A percentile compares a stretch with the other conserved stretches of the same genome.
Conservation (phyloP, 2,113 vertebrate species). For the Tympanuchus pallidicinctus region DNA sequence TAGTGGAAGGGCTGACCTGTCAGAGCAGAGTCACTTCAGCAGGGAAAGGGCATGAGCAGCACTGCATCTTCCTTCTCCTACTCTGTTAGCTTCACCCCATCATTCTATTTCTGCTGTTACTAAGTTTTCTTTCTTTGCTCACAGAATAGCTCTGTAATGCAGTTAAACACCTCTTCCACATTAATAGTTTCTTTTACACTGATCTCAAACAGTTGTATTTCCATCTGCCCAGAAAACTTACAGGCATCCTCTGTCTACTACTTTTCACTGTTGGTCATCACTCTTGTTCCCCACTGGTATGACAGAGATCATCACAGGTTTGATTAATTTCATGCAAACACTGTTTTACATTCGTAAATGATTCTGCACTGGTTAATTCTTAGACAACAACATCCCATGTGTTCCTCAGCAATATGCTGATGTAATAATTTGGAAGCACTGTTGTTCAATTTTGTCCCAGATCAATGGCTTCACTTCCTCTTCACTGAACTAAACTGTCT, state of each 20-base stretch:
- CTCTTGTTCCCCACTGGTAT: conserved; percentile 99
- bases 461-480: too few species aligned
- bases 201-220: conserved; percentile 96
- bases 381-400: conserved; percentile 97
- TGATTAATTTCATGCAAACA: conserved; percentile 99
- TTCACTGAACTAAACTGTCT: too few species aligned
- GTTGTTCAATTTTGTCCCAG: too few species aligned
- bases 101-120: conserved; percentile 98
- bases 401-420: conserved; percentile 92
- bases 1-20: conserved; percentile 73
- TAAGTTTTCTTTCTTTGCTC: conserved; percentile 96
- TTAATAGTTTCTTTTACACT: conserved; percentile 99
- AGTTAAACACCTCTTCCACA: conserved; percentile 99
- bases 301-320: conserved; percentile 98
- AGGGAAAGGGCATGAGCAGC: conserved; percentile 87
- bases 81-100: conserved; percentile 97
- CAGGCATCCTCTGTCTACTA: conserved; percentile 96
- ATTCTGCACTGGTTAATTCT: conserved; percentile 96
- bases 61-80: conserved; percentile 98
- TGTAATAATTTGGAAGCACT: too few species aligned
- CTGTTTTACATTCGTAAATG: conserved; percentile 98
- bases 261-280: conserved; percentile 95
- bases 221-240: conserved; percentile 99
- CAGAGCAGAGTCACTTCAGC: conserved; percentile 78
- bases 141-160: conserved; percentile 96